Percentiles rank a stretch among this genome's conserved stretches.
Evolutionary conservation across 1,140 invertebrate species (phyloP).

Genomic region (Drosophila truncata): DNA sequence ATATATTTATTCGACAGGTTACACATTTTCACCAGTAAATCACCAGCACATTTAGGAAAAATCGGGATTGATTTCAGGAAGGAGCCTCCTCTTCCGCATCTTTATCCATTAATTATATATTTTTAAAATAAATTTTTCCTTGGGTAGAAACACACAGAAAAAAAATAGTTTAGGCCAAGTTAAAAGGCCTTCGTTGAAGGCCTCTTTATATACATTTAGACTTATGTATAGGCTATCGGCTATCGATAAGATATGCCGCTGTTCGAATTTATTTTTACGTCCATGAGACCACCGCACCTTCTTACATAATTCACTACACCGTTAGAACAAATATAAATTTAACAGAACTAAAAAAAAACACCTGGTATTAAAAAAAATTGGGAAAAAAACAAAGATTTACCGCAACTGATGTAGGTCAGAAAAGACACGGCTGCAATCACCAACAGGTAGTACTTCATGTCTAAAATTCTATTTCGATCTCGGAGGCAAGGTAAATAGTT

Average conservation of each 20-base stretch:
- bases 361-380: background rate
- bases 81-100: background rate
- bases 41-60: no score
- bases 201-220: background rate
- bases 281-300: slow-evolving; percentile 20
- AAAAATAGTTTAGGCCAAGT: slow-evolving; percentile 7
- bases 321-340: background rate
- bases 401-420: slow-evolving; percentile 66
- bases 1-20: no score
- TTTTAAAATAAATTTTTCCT: background rate
- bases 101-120: no score
- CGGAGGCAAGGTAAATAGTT: background rate
- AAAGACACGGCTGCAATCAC: slow-evolving; percentile 54
- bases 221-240: background rate
- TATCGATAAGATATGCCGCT: slow-evolving; percentile 26
- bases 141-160: background rate
- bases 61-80: background rate
- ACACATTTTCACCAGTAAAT: no score
- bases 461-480: slow-evolving; percentile 7
- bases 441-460: slow-evolving; percentile 62
- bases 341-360: slow-evolving; percentile 10
- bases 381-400: slow-evolving; percentile 39
- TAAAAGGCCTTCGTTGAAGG: background rate
- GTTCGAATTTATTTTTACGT: slow-evolving; percentile 12
- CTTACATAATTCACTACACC: slow-evolving; percentile 44